Conservation (phyloP, 2,888 invertebrate species). For the Spilosoma lubricipeda region DNA sequence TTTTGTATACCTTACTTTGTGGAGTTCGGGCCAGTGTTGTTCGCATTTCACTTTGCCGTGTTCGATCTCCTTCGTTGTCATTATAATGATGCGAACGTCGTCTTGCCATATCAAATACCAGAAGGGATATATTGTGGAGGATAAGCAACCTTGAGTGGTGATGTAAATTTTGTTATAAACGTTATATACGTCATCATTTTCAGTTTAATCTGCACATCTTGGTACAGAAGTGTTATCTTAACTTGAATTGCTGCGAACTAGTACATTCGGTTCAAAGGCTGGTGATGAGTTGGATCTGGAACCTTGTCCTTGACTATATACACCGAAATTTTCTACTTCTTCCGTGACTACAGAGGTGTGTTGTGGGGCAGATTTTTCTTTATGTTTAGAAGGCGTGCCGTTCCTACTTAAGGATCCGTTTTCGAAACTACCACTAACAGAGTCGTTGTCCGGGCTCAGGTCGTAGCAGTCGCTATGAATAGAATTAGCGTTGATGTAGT, state of each 20-base stretch:
- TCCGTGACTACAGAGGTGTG: constrained; percentile 67
- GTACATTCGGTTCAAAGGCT: constrained; percentile 72
- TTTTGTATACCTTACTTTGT: too few relatives aligned
- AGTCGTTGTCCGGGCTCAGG: constrained; percentile 64
- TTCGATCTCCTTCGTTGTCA: constrained; percentile 99
- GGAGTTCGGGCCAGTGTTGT: too few relatives aligned
- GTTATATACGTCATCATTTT: constrained; percentile 80
- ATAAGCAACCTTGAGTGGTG: constrained; percentile 98
- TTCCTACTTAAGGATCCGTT: constrained; percentile 70
- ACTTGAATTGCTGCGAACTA: constrained; percentile 74
- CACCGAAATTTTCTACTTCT: constrained; percentile 66
- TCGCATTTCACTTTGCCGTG: constrained; percentile 97
- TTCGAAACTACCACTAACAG: constrained; percentile 67
- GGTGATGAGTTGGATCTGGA: constrained; percentile 69
- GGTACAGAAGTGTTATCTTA: constrained; percentile 85
- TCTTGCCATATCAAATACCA: constrained; percentile 99
- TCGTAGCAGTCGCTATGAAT: constrained; percentile 88
- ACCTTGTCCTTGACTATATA: constrained; percentile 63
- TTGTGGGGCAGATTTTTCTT: constrained; percentile 68
- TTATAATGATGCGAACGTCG: constrained; percentile 98
- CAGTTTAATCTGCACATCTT: constrained; percentile 70
- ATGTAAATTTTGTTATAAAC: constrained; percentile 91
- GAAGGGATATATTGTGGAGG: too few relatives aligned
- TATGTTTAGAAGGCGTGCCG: constrained; percentile 63
- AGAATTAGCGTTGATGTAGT: constrained; percentile 99